Conservation (phyloP, 2,797 vertebrate species). For the Xenentodon cancila region DNA sequence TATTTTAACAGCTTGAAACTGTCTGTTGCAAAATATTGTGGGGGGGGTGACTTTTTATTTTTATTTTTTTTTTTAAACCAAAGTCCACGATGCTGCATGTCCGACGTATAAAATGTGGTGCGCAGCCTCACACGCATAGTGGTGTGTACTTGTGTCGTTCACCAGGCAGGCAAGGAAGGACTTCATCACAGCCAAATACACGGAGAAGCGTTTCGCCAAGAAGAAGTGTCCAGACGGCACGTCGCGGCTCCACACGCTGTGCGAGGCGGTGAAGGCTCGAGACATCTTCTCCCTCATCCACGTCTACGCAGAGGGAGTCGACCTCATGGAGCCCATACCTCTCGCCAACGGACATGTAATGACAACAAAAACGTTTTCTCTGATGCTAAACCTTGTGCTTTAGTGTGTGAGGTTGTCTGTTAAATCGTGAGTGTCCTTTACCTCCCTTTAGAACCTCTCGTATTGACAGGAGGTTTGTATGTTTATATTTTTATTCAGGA, state of each 20-base stretch:
- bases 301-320: slow-evolving; percentile 93
- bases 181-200: slow-evolving; percentile 98
- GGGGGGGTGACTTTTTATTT: no score
- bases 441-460: not conserved
- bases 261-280: slow-evolving; percentile 93
- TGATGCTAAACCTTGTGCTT: no score
- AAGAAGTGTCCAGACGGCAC: slow-evolving; percentile 84
- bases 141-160: not conserved
- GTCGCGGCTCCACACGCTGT: slow-evolving; percentile 90
- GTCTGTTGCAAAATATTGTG: no score
- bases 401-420: no score
- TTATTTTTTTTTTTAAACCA: no score
- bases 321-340: slow-evolving; percentile 96
- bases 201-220: slow-evolving; percentile 90
- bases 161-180: slow-evolving; percentile 96
- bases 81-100: no score
- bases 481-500: slow-evolving; percentile 79
- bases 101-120: no score
- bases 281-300: slow-evolving; percentile 95
- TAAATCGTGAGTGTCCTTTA: no score
- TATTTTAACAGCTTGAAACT: no score
- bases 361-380: slow-evolving; percentile 5
- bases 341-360: slow-evolving; percentile 97
- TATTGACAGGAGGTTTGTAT: not conserved
- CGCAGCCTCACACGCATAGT: no score